A percentile compares a stretch with the other conserved stretches of the same genome.
phyloP scores from a whole-genome alignment of 1,140 invertebrate genomes.

The Lepidurus arcticus region DNA sequence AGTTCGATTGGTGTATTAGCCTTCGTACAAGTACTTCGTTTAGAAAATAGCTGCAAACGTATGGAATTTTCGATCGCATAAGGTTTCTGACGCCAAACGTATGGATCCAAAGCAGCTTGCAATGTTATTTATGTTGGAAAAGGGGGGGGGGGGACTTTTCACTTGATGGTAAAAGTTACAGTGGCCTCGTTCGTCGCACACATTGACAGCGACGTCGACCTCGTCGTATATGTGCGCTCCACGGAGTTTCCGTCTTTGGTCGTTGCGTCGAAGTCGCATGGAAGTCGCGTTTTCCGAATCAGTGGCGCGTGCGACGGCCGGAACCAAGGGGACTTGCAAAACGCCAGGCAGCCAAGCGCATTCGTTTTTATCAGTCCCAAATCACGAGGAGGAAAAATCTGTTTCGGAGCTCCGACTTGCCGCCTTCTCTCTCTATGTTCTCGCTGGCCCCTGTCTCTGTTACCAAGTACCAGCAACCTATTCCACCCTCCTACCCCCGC shows the following conservation, averaged over 20 bases:
- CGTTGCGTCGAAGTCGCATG: constrained; percentile 13
- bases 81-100: no score
- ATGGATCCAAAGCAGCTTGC: no score
- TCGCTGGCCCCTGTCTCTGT: neutral
- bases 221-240: neutral
- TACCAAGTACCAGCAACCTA: neutral
- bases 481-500: neutral
- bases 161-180: neutral
- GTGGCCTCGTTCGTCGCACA: neutral
- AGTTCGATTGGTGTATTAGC: no score
- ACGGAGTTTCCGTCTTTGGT: constrained; percentile 9
- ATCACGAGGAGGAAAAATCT: constrained; percentile 6
- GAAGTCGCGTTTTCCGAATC: constrained; percentile 21
- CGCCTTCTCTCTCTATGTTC: neutral
- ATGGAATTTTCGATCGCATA: no score
- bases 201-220: neutral
- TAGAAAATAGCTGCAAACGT: no score
- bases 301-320: constrained; percentile 19
- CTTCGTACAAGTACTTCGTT: no score
- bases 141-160: neutral
- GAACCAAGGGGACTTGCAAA: constrained; percentile 21
- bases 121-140: no score
- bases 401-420: neutral
- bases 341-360: constrained; percentile 16
- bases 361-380: constrained; percentile 15